A percentile compares a stretch with the other conserved stretches of the same genome.
Evolutionary conservation across 2,888 invertebrate species (phyloP).

Genomic region (Linnaemya vulpina): DNA sequence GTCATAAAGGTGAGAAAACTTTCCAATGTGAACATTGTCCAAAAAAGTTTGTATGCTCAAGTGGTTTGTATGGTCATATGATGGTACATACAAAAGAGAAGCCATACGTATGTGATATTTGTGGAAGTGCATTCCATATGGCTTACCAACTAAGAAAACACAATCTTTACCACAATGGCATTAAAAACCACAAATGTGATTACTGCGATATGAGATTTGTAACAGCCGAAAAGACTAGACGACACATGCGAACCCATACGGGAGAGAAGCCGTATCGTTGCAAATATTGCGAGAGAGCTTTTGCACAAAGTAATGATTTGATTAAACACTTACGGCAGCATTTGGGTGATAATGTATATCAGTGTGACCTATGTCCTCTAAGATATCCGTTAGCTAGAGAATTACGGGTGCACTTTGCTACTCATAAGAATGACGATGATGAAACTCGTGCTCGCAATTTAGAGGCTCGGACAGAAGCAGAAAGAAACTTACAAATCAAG

Average conservation of each 20-base stretch:
- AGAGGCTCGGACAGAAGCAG: constrained; percentile 45
- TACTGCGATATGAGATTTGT: constrained; percentile 67
- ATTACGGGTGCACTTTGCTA: constrained; percentile 57
- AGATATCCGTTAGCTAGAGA: constrained; percentile 63
- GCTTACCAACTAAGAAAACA: constrained; percentile 62
- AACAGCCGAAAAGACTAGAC: constrained; percentile 48
- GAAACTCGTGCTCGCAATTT: constrained; percentile 57
- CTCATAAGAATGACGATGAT: constrained; percentile 67
- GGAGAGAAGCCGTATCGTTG: constrained; percentile 68
- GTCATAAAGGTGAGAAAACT: constrained; percentile 61
- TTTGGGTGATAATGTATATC: constrained; percentile 66
- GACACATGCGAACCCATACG: constrained; percentile 66
- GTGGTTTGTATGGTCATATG: constrained; percentile 63
- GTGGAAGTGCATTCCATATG: constrained; percentile 65
- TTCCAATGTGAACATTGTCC: constrained; percentile 61
- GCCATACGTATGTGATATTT: constrained; percentile 61
- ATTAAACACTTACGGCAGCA: constrained; percentile 64
- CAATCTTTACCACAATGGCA: constrained; percentile 57
- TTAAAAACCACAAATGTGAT: constrained; percentile 61
- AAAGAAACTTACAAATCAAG: constrained; percentile 54
- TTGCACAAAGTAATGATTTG: constrained; percentile 67
- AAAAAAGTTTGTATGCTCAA: constrained; percentile 62
- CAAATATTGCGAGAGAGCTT: constrained; percentile 61
- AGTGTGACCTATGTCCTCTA: constrained; percentile 63
- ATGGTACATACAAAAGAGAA: constrained; percentile 60